Evolutionary conservation across 1,140 invertebrate species (phyloP), one percentile per base, ranked within the genome.

Genomic region (Macrosteles quadrilineatus): DNA sequence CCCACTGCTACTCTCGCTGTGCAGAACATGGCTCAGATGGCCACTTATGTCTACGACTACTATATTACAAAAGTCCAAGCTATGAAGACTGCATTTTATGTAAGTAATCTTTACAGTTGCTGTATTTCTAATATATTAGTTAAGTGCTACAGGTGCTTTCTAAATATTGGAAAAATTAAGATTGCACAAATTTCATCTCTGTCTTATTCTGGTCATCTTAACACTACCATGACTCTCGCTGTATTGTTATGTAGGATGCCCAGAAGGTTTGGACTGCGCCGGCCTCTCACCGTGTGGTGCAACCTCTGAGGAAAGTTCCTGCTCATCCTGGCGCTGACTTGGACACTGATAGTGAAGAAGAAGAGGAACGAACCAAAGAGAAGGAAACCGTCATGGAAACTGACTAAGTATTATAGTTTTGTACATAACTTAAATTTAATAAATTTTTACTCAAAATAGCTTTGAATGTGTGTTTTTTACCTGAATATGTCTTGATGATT

Each of bases 1-100:
- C 75, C 75, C 73, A 75, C 77, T 2, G 74, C 83, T 1, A 75
- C 83, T 1, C 80, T 91, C 72, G 76, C 85, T 1, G 88, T 95
- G 1, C 83, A 90, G 73, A 92, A 96, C 80, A 97, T 98, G 93
- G 87, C 93, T 1, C 90, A 96, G 72, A 96, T 97, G 92, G 93
- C 94, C 0, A 88, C 92, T 77, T 95, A 94, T 83, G 95, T 97
- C 0, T 97, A 94, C 81, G 89, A 95, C 75, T 88, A 94, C 78
- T 98, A 97, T 78, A 87, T 93, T 75, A 83, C 89, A 47, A 89
- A 89, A 81, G 87, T 94, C 47, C 87, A 89, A 71, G 79, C 82
- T 21, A 79, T 90, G 53, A 90, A 90, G 78, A 83, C 84, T 74
- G 81, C 80, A 30, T 80, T 83, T 67, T 75, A 81, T 67, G 82